A percentile compares a stretch with the other conserved stretches of the same genome.
Conservation (phyloP, 2,113 vertebrate species). For the Suncus etruscus region DNA sequence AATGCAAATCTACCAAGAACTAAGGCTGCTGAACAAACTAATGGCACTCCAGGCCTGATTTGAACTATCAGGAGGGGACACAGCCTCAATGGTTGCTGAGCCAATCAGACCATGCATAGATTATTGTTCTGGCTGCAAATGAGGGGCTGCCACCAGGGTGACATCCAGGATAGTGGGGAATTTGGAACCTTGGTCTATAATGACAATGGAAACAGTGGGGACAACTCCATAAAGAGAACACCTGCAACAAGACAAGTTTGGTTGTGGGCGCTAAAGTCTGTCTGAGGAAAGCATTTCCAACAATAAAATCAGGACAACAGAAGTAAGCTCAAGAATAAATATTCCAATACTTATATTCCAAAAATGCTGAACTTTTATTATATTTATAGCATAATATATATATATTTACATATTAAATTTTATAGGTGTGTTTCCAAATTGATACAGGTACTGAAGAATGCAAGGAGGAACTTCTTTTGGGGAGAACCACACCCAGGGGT, state of each 20-base stretch:
- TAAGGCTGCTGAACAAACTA: constrained; percentile 22
- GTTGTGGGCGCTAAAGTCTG: neutral
- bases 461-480: too few species aligned
- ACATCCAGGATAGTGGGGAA: neutral
- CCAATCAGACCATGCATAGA: constrained; percentile 58
- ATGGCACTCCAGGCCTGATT: neutral
- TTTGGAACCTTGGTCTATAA: neutral
- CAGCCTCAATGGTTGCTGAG: constrained; percentile 31
- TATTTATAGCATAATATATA: too few species aligned
- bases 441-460: too few species aligned
- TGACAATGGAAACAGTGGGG: neutral
- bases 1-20: constrained; percentile 49
- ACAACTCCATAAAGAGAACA: neutral
- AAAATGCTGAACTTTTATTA: too few species aligned
- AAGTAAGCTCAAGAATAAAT: neutral
- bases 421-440: too few species aligned
- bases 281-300: neutral
- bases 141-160: constrained; percentile 12
- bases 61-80: constrained; percentile 50
- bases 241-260: neutral
- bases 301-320: neutral
- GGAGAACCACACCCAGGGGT: too few species aligned
- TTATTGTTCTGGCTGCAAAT: constrained; percentile 24
- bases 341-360: neutral
- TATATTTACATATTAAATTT: too few species aligned